These are phyloP conservation scores for Drosophila melanica DNA, from an alignment of 1,140 invertebrate genomes.

Conservation along the genomic window DNA sequence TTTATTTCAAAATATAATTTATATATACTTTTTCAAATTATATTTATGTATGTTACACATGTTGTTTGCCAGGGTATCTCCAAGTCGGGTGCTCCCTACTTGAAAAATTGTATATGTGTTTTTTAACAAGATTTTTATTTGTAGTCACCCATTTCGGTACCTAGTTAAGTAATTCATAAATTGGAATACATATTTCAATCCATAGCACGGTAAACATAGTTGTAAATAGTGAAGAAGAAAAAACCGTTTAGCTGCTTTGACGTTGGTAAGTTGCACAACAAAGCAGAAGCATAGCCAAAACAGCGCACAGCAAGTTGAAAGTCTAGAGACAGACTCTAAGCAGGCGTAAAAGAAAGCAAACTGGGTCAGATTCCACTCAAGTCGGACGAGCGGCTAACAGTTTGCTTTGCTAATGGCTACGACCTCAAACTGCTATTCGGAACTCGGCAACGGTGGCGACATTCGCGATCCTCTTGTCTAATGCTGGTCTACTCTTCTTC, in stretches of 20 bases:
- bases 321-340: slow-evolving; percentile 35
- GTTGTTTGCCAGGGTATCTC: too few species aligned
- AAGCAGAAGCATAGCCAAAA: slow-evolving; percentile 43
- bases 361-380: slow-evolving; percentile 79
- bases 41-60: too few species aligned
- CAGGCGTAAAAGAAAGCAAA: slow-evolving; percentile 75
- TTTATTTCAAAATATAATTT: too few species aligned
- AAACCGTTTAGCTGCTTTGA: slow-evolving; percentile 52
- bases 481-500: slow-evolving; percentile 5
- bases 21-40: too few species aligned
- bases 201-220: slow-evolving; percentile 4
- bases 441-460: slow-evolving; percentile 20
- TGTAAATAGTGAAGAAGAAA: slow-evolving; percentile 31
- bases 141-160: slow-evolving; percentile 8
- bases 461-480: slow-evolving; percentile 7
- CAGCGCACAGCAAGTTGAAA: slow-evolving; percentile 41
- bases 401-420: slow-evolving; percentile 48
- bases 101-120: neutral
- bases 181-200: neutral
- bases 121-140: slow-evolving; percentile 15
- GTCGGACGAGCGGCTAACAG: slow-evolving; percentile 49
- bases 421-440: slow-evolving; percentile 38
- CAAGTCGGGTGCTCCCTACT: too few species aligned
- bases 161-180: slow-evolving; percentile 11
- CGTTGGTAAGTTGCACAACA: slow-evolving; percentile 53